Evolutionary conservation across 2,113 vertebrate species (phyloP).

Genomic region (Origma solitaria): DNA sequence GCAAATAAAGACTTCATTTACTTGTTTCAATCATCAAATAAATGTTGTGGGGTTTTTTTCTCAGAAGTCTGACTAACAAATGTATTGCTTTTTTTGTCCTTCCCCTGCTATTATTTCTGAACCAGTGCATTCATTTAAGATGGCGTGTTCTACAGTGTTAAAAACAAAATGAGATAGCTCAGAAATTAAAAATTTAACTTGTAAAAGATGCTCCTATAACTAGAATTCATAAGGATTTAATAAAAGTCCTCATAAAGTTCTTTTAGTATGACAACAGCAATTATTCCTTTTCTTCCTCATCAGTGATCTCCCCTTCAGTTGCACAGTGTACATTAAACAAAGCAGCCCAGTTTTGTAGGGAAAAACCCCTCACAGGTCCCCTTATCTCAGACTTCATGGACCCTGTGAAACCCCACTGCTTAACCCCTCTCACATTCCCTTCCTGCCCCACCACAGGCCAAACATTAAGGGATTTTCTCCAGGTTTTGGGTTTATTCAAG

Average conservation of each 20-base stretch:
- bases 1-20: background rate
- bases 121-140: background rate
- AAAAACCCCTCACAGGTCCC: background rate
- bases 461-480: background rate
- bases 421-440: background rate
- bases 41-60: background rate
- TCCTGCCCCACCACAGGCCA: background rate
- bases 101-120: background rate
- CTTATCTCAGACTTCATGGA: background rate
- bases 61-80: background rate
- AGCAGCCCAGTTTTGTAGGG: background rate
- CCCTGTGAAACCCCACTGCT: background rate
- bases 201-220: background rate
- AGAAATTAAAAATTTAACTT: conserved; percentile 42
- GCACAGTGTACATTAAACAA: background rate
- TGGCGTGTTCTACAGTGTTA: background rate
- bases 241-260: background rate
- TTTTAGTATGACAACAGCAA: background rate
- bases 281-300: background rate
- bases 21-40: background rate
- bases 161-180: background rate
- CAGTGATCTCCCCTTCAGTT: background rate
- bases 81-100: background rate
- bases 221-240: conserved; percentile 17
- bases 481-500: background rate